These are phyloP conservation scores for Panagrolaimus sp. DNA, from an alignment of 1,140 invertebrate genomes.

Conservation along the genomic window DNA sequence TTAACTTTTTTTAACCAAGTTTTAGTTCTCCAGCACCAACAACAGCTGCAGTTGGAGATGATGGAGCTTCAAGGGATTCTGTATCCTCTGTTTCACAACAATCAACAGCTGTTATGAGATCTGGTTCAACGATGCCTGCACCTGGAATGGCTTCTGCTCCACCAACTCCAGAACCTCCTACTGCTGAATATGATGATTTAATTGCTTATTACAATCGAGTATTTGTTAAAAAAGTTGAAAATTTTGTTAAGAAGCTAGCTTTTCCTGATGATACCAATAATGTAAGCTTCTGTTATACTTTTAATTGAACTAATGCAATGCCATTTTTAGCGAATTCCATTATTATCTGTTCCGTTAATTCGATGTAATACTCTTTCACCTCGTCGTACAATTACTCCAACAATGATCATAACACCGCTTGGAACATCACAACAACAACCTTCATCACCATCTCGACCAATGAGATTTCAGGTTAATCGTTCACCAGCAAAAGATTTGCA, in stretches of 20 bases:
- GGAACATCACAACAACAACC: slow-evolving; percentile 16
- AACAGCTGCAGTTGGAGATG: slow-evolving; percentile 21
- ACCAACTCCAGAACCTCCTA: slow-evolving; percentile 40
- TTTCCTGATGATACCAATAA: background rate
- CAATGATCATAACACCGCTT: slow-evolving; percentile 34
- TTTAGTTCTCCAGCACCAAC: slow-evolving; percentile 19
- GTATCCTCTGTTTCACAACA: slow-evolving; percentile 16
- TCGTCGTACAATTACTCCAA: slow-evolving; percentile 32
- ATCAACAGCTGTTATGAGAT: slow-evolving; percentile 18
- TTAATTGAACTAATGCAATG: background rate
- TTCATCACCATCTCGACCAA: slow-evolving; percentile 15
- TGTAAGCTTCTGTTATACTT: slow-evolving; percentile 10
- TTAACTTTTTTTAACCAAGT: background rate
- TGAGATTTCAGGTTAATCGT: slow-evolving; percentile 34
- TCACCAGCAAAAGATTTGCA: slow-evolving; percentile 39
- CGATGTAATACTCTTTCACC: slow-evolving; percentile 41
- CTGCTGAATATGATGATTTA: slow-evolving; percentile 40
- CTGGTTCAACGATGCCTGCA: slow-evolving; percentile 31
- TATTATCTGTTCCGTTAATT: slow-evolving; percentile 39
- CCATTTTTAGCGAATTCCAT: slow-evolving; percentile 33
- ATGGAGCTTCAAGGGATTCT: slow-evolving; percentile 48
- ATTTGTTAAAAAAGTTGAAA: slow-evolving; percentile 44
- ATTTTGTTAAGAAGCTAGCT: slow-evolving; percentile 47
- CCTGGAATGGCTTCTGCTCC: slow-evolving; percentile 29
- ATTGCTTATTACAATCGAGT: slow-evolving; percentile 51